These are phyloP conservation scores for Apomyelois bistriatella DNA, from an alignment of 2,888 invertebrate genomes.

Conservation along the genomic window DNA sequence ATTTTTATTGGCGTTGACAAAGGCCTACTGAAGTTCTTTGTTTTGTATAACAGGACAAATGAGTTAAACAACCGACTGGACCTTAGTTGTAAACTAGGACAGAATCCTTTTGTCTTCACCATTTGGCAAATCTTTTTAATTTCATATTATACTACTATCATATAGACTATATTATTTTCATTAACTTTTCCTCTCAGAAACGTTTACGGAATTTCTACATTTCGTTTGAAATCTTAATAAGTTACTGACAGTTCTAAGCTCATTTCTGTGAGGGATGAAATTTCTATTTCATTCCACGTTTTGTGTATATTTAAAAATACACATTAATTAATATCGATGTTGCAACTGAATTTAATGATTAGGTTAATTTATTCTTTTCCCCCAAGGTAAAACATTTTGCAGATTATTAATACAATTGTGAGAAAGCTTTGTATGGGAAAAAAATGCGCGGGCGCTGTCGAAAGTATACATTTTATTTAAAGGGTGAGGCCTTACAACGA, in stretches of 20 bases:
- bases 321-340: too few species aligned
- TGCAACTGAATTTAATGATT: too few species aligned
- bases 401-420: conserved; percentile 28
- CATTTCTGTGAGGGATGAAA: too few species aligned
- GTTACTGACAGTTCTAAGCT: too few species aligned
- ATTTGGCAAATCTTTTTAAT: not conserved
- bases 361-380: too few species aligned
- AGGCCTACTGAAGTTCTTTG: not conserved
- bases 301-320: too few species aligned
- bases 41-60: not conserved
- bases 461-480: conserved; percentile 56
- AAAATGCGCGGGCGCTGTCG: conserved; percentile 47
- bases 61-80: not conserved
- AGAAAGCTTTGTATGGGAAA: too few species aligned
- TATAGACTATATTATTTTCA: too few species aligned
- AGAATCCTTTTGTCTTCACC: not conserved
- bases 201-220: too few species aligned
- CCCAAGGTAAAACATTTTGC: not conserved
- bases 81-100: not conserved
- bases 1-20: not conserved
- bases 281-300: too few species aligned
- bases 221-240: too few species aligned
- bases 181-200: too few species aligned
- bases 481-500: conserved; percentile 49
- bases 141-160: not conserved